A percentile compares a stretch with the other conserved stretches of the same genome.
Conservation (phyloP, 1,140 invertebrate genomes). For the Pectinophora gossypiella region DNA sequence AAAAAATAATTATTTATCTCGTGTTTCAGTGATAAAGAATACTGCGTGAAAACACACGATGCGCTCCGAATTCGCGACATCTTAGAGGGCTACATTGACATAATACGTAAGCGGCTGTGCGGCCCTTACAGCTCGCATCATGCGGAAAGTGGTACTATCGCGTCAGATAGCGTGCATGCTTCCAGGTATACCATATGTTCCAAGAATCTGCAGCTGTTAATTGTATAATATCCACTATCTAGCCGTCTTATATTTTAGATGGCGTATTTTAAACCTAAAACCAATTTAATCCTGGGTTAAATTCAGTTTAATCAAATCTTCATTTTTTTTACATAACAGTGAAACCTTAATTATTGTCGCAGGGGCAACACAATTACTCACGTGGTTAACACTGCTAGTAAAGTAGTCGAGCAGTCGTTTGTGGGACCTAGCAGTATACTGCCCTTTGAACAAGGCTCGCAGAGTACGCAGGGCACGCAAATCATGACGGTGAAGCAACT, state of each 20-base stretch:
- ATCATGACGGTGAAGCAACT: conserved; percentile 37
- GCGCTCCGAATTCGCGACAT: conserved; percentile 98
- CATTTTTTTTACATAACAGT: no score
- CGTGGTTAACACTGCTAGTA: conserved; percentile 21
- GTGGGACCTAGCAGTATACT: conserved; percentile 44
- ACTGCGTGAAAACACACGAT: conserved; percentile 98
- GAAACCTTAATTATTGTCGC: no score
- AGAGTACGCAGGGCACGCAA: background rate
- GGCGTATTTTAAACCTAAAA: no score
- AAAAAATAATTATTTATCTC: background rate
- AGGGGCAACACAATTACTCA: conserved; percentile 39
- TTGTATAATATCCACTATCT: no score
- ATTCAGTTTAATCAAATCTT: conserved; percentile 8
- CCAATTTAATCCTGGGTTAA: no score
- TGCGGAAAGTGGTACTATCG: conserved; percentile 31
- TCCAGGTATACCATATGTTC: no score
- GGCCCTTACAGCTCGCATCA: background rate
- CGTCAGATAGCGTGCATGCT: background rate
- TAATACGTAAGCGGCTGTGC: conserved; percentile 93
- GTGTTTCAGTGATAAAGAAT: conserved; percentile 93
- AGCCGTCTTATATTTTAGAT: no score
- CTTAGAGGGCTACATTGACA: conserved; percentile 99
- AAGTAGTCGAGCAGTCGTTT: conserved; percentile 33
- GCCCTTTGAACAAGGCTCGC: conserved; percentile 24
- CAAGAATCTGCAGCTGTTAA: no score